Conservation (phyloP, 2,888 invertebrate genomes). For the Caenorhabditis doughertyi region DNA sequence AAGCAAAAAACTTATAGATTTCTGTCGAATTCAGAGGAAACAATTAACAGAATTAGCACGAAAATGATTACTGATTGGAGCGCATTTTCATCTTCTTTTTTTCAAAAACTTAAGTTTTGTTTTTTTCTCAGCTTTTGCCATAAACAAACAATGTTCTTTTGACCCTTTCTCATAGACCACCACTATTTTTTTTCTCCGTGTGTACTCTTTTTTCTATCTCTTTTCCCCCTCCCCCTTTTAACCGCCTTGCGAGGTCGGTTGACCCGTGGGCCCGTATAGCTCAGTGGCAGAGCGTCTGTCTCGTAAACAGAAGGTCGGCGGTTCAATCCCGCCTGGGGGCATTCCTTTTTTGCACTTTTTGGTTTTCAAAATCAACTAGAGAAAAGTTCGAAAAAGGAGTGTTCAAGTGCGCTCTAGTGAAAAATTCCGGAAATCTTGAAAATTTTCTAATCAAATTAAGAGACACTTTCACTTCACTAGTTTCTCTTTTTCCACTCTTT, state of each 20-base stretch:
- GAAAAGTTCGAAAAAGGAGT: too few species aligned
- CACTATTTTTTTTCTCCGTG: neutral
- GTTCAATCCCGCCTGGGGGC: conserved; percentile 74
- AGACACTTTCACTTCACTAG: neutral
- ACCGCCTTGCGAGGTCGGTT: neutral
- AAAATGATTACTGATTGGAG: too few species aligned
- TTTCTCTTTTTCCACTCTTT: neutral
- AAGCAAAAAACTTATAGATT: too few species aligned
- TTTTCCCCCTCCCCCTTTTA: neutral
- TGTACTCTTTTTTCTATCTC: neutral
- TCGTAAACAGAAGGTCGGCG: conserved; percentile 78
- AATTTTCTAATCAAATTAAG: neutral
- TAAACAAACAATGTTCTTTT: too few species aligned
- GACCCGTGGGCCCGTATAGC: conserved; percentile 65
- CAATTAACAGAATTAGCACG: too few species aligned
- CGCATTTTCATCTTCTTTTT: too few species aligned
- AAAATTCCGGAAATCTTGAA: neutral
- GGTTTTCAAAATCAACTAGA: too few species aligned
- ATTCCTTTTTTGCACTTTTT: conserved; percentile 21
- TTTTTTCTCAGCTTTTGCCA: too few species aligned
- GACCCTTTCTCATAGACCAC: neutral
- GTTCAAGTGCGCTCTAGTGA: too few species aligned
- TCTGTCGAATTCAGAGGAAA: too few species aligned
- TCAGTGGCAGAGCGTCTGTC: conserved; percentile 79
- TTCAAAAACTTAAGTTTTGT: too few species aligned